These are phyloP conservation scores for Melikaiella ostensackeni DNA, from an alignment of 2,888 invertebrate species.

Conservation along the genomic window DNA sequence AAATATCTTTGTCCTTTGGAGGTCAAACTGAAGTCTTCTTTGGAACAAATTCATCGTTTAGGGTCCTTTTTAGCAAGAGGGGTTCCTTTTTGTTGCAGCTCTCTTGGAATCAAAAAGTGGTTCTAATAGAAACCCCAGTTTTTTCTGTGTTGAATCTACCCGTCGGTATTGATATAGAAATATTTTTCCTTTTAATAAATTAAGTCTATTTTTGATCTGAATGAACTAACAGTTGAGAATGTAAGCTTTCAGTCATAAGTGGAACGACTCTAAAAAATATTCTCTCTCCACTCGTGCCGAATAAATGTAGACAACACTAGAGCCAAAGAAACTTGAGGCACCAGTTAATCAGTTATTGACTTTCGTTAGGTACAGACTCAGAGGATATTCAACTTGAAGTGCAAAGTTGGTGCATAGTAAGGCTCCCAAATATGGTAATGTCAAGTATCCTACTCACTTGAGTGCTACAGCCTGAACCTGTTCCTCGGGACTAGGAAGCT, in stretches of 20 bases:
- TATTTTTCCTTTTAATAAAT: no score
- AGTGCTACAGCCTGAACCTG: conserved; percentile 89
- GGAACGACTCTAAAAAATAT: conserved; percentile 8
- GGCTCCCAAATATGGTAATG: conserved; percentile 35
- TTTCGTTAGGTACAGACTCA: conserved; percentile 13
- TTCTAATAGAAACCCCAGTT: no score
- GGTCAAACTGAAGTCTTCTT: no score
- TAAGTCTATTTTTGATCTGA: neutral
- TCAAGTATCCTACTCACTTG: conserved; percentile 81
- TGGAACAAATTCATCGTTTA: no score
- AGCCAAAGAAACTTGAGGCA: conserved; percentile 19
- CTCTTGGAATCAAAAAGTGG: no score
- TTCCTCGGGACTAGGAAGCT: conserved; percentile 92
- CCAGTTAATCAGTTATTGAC: conserved; percentile 29
- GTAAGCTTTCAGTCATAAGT: neutral
- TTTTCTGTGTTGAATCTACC: neutral
- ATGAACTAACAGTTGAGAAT: neutral
- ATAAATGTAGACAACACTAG: conserved; percentile 9
- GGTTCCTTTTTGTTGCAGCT: no score
- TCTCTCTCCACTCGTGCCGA: neutral
- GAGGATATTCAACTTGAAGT: conserved; percentile 27
- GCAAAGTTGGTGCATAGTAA: conserved; percentile 16
- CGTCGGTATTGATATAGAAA: neutral
- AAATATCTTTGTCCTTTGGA: no score
- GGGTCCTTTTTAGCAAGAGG: no score